Evolutionary conservation across 35 echinoderm and acorn worm species (phyloP).

Genomic region (Lytechinus variegatus): DNA sequence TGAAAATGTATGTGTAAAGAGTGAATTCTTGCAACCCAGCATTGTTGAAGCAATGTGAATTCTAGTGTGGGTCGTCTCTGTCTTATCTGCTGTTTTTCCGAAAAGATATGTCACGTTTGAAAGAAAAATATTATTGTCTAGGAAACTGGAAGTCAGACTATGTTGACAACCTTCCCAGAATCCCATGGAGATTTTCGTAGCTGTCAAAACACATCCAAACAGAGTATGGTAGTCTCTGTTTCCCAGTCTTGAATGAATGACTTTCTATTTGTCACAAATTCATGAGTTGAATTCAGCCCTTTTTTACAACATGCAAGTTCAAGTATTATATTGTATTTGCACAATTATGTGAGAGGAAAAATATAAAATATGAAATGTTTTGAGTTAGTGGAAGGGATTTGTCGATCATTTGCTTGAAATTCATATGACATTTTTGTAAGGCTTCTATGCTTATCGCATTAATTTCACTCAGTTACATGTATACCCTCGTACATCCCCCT

Average conservation of each 20-base stretch:
- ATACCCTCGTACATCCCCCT: too few relatives aligned
- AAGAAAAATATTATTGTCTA: background rate
- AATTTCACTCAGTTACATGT: too few relatives aligned
- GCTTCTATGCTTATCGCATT: too few relatives aligned
- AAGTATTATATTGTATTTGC: too few relatives aligned
- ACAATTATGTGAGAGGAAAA: too few relatives aligned
- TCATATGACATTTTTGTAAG: too few relatives aligned
- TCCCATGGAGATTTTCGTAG: conserved; percentile 10
- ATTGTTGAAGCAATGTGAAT: too few relatives aligned
- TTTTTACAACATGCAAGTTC: background rate
- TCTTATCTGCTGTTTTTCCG: background rate
- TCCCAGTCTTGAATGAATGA: background rate
- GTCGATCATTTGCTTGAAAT: too few relatives aligned
- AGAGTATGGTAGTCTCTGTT: background rate
- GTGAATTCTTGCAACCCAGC: too few relatives aligned
- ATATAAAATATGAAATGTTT: too few relatives aligned
- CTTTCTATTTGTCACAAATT: background rate
- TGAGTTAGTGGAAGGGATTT: too few relatives aligned
- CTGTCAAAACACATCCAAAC: conserved; percentile 18
- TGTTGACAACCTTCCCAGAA: background rate
- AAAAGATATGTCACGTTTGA: background rate
- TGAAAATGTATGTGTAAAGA: too few relatives aligned
- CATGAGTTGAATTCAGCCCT: background rate
- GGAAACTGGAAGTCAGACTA: conserved; percentile 16
- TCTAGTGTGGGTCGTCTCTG: background rate